Percentiles rank a stretch among this genome's conserved stretches.
phyloP scores from a whole-genome alignment of 2,113 vertebrate genomes.

The Cynocephalus volans region DNA sequence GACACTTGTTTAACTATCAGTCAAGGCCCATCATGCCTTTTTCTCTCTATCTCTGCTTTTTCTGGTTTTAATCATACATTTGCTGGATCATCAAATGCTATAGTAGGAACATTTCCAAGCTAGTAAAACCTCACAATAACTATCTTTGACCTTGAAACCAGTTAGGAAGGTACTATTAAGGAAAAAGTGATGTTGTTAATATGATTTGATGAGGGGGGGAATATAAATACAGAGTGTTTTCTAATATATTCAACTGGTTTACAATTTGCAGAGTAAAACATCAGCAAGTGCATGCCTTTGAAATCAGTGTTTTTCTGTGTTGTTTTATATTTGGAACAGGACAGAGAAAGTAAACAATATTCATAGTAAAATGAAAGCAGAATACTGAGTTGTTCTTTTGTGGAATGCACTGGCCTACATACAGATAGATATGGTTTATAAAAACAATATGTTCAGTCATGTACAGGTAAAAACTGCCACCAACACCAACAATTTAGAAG shows the following conservation, averaged over 20 bases:
- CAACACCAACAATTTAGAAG: not conserved
- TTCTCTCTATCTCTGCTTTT: not conserved
- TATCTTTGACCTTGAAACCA: not conserved
- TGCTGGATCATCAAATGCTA: not conserved
- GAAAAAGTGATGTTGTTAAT: not conserved
- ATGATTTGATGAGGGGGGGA: not conserved
- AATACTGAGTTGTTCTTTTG: not conserved
- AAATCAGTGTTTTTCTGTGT: not conserved
- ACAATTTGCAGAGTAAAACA: constrained; percentile 27
- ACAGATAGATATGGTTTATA: not conserved
- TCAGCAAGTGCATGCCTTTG: not conserved
- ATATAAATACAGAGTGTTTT: not conserved
- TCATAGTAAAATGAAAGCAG: constrained; percentile 45
- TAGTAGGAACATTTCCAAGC: not conserved
- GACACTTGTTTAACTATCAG: not conserved
- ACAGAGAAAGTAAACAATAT: constrained; percentile 59
- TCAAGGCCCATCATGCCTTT: not conserved
- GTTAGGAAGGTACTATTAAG: not conserved
- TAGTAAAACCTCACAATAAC: constrained; percentile 27
- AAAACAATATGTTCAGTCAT: constrained; percentile 16
- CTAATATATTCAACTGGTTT: constrained; percentile 5
- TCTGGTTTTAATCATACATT: constrained; percentile 46
- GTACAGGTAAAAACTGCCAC: constrained; percentile 11
- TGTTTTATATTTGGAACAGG: not conserved
- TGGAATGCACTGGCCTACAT: not conserved